Evolutionary conservation across 2,113 vertebrate genomes (phyloP).

Genomic region (Colinus virginianus): DNA sequence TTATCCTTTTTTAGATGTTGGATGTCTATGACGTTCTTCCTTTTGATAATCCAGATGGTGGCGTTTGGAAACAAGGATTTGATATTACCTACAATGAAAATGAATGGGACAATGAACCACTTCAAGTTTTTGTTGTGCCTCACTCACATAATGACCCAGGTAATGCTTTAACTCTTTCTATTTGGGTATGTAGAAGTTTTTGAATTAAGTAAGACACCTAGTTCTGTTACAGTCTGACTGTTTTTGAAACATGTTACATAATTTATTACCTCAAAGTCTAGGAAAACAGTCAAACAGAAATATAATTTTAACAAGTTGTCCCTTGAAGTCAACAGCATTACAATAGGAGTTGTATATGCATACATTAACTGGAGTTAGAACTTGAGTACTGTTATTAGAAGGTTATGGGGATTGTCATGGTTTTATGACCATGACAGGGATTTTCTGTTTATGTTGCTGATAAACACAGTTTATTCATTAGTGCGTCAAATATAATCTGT

Average conservation of each 20-base stretch:
- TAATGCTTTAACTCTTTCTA: conserved; percentile 60
- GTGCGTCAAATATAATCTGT: neutral
- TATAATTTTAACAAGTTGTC: neutral
- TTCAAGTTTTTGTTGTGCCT: conserved; percentile 91
- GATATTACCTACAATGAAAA: conserved; percentile 86
- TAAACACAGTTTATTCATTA: neutral
- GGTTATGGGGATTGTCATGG: neutral
- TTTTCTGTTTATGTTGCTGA: neutral
- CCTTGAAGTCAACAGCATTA: neutral
- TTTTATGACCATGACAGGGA: too few relatives aligned
- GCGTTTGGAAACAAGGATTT: conserved; percentile 96
- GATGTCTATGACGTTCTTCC: conserved; percentile 89
- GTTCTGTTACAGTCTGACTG: neutral
- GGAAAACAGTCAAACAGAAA: neutral
- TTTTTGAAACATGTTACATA: neutral
- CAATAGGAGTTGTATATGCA: neutral
- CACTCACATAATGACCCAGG: conserved; percentile 97
- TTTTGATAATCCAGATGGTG: conserved; percentile 93
- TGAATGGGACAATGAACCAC: conserved; percentile 87
- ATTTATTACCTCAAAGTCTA: neutral
- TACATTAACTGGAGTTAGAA: neutral
- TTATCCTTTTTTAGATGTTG: conserved; percentile 84
- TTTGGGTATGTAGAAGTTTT: neutral
- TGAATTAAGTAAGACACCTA: neutral
- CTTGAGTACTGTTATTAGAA: neutral